Evolutionary conservation across 2,113 vertebrate species (phyloP), one percentile per base, ranked within the genome.

Genomic region (Numenius arquata): DNA sequence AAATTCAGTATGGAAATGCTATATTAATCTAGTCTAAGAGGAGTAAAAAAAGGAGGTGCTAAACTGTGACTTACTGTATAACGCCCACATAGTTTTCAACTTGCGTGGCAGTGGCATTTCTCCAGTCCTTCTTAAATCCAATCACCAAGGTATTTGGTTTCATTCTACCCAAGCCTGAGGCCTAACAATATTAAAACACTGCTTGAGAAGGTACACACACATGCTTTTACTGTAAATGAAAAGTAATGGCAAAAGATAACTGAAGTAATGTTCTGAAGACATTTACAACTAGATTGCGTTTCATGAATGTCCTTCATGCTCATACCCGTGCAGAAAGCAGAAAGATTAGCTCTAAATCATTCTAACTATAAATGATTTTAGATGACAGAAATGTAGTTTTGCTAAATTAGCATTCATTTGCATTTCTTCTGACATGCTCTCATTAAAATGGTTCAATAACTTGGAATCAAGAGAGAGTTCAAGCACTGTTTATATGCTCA

Each of bases 71-170:
- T 99, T 98, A 99, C 99, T 99, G 99, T 96, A 99, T 98, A 89
- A 99, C 96, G 67, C 99, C 99, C 94, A 99, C 98, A 18, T 99
- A 99, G 97, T 94, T 98, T 95, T 99, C 98, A 80, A 99, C 98
- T 77, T 98, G 98, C 8, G 73, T 89, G 56, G 83, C 78, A 72
- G 97, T 92, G 30, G 97, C 94, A 48, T 91, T 98, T 96, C 97
- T 99, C 99, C 99, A 99, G 94, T 99, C 98, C 87, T 89, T 98
- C 97, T 99, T 99, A 96, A 99, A 99, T 82, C 99, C 99, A 12
- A 99, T 96, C 97, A 99, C 99, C 84, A 99, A 89, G 40, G 97
- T 99, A 90, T 99, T 99, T 25, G 99, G 99, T 95, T 98, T 99
- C 98, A 99, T 98, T 90, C 99, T 98, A 27, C 99, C 99, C 68